Conservation (phyloP, 2,797 vertebrate species). For the Pelodytes ibericus region DNA sequence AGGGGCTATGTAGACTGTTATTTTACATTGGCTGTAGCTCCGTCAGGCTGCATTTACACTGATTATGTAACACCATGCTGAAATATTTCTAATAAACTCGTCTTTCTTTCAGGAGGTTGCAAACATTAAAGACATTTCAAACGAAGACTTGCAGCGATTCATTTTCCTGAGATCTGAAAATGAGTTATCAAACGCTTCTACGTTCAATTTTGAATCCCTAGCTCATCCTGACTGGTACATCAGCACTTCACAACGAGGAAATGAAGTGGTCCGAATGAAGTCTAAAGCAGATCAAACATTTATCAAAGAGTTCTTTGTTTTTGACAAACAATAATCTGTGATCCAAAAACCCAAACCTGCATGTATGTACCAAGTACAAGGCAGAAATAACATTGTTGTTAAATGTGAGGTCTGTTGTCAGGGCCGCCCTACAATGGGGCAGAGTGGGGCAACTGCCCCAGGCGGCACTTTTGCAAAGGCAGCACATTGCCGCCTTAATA, state of each 20-base stretch:
- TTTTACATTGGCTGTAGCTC: too few relatives aligned
- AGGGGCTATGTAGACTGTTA: too few relatives aligned
- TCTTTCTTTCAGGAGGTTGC: slow-evolving; percentile 21
- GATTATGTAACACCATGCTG: background rate
- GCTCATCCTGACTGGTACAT: slow-evolving; percentile 40
- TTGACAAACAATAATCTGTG: background rate
- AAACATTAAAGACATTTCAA: slow-evolving; percentile 11
- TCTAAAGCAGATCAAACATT: background rate
- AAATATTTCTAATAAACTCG: background rate
- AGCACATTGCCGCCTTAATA: too few relatives aligned
- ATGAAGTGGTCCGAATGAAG: background rate
- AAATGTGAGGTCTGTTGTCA: background rate
- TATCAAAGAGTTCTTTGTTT: slow-evolving; percentile 3
- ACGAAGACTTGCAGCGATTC: slow-evolving; percentile 8
- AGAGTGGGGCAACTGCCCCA: too few relatives aligned
- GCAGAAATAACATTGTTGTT: background rate
- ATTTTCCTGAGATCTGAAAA: slow-evolving; percentile 23
- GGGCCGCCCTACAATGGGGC: too few relatives aligned
- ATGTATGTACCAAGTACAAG: slow-evolving; percentile 41
- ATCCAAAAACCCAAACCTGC: background rate
- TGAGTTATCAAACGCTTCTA: too few relatives aligned
- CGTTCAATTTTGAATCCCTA: slow-evolving; percentile 32
- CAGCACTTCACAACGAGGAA: slow-evolving; percentile 24
- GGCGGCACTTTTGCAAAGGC: too few relatives aligned
- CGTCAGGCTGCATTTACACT: too few relatives aligned